Evolutionary conservation across 2,797 vertebrate species (phyloP).

Genomic region (Onychomys leucogaster): DNA sequence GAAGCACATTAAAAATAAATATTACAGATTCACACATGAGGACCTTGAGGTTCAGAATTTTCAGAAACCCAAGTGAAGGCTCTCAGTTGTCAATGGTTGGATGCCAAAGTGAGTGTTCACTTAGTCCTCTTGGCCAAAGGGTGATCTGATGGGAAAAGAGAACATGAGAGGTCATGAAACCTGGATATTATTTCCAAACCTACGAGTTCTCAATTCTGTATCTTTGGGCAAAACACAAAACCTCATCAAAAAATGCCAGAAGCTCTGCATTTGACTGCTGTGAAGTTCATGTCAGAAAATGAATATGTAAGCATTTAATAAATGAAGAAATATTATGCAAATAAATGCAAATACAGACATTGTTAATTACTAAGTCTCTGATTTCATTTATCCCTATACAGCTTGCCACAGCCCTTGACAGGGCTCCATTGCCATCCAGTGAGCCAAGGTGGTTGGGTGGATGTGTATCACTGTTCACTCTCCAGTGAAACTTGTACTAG

Average conservation of each 20-base stretch:
- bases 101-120: background rate
- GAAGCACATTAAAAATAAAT: conserved; percentile 41
- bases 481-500: background rate
- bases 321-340: conserved; percentile 64
- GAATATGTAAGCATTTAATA: conserved; percentile 50
- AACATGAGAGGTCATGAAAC: background rate
- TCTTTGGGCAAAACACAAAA: conserved; percentile 19
- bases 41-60: background rate
- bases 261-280: conserved; percentile 2
- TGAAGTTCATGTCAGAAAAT: conserved; percentile 50
- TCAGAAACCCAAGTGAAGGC: background rate
- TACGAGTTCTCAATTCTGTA: background rate
- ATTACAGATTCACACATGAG: conserved; percentile 3
- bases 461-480: background rate
- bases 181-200: background rate
- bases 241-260: background rate
- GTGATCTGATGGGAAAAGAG: background rate
- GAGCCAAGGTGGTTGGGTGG: background rate
- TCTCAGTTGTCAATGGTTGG: background rate
- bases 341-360: conserved; percentile 69
- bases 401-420: conserved; percentile 52
- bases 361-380: conserved; percentile 69
- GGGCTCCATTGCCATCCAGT: conserved; percentile 34
- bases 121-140: background rate
- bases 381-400: conserved; percentile 52